Conservation (phyloP, 1,140 invertebrate species). For the Parasteatoda tepidariorum region DNA sequence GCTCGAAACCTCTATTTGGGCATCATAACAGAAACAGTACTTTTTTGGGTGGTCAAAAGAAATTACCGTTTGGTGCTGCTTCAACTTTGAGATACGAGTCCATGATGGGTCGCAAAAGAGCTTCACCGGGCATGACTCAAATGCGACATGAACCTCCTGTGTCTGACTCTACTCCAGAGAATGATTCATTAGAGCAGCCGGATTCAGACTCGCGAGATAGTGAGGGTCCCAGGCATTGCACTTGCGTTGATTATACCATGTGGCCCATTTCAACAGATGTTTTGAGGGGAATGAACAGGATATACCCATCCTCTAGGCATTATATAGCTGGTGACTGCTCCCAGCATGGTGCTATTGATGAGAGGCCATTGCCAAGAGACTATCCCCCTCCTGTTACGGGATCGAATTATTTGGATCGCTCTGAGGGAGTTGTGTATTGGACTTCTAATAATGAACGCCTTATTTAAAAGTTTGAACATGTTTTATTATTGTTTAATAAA, state of each 20-base stretch:
- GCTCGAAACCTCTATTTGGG: not conserved
- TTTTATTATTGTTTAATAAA: not conserved
- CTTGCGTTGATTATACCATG: conserved; percentile 36
- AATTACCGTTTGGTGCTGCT: conserved; percentile 64
- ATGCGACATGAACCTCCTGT: not conserved
- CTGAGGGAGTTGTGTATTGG: conserved; percentile 52
- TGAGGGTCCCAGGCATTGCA: conserved; percentile 13
- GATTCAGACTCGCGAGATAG: not conserved
- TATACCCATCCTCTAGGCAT: conserved; percentile 4
- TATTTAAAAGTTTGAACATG: conserved; percentile 25
- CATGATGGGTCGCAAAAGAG: conserved; percentile 19
- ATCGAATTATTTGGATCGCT: conserved; percentile 49
- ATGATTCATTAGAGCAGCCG: conserved; percentile 43
- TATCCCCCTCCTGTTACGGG: conserved; percentile 53
- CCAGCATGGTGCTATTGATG: conserved; percentile 2
- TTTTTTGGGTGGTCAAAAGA: conserved; percentile 38
- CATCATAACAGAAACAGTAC: not conserved
- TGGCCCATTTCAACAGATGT: conserved; percentile 20
- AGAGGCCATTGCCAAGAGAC: conserved; percentile 14
- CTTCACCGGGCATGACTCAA: not conserved
- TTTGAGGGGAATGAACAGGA: not conserved
- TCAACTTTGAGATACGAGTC: conserved; percentile 55
- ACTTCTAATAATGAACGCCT: conserved; percentile 56
- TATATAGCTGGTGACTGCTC: conserved; percentile 24
- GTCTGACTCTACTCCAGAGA: conserved; percentile 13